Evolutionary conservation across 2,113 vertebrate species (phyloP), one percentile per base, ranked within the genome.

Genomic region (Eidolon helvum): DNA sequence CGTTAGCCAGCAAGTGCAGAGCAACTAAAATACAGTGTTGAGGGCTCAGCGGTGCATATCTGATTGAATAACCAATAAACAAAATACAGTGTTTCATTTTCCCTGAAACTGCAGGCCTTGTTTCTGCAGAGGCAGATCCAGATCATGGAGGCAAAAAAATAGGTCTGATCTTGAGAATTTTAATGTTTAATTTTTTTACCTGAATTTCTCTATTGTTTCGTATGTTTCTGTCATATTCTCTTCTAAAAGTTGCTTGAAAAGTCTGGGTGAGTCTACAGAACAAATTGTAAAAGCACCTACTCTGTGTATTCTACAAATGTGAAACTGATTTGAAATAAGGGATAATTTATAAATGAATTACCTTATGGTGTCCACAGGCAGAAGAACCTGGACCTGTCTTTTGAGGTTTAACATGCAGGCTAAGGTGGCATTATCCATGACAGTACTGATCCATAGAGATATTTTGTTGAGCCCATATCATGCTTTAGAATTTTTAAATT

Each of bases 41-140:
- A 96, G 88, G 90, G 89, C 65, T 97, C 95, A 97, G 87, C 35
- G 7, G 91, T 97, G 97, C 96, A 77, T 95, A 96, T 93, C 97
- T 93, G 95, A 96, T 96, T 92, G 95, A 95, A 93, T 75, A 96
- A 75, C 78, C 87, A 96, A 84, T 95, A 97, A 98, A 95, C 91
- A 97, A 97, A 96, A 95, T 77, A 95, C 66, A 95, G 38, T 89
- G 48, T 96, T 97, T 96, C 53, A 87, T 93, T 95, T 95, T 90
- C 45, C 83, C 65, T 80, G 79, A 83, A 91, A 87, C 75, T 50
- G 15, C 33, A 75, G 50, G 30, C 69, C 59, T 92, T 30, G 19
- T 83, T 96, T 96, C 65, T 90, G 83, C 61, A 95, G 83, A 97
- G 40, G 75, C 22, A 93, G 87, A 87, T 85, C 21, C 30, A 91